Base-by-base conservation (phyloP, 2,113 vertebrate genomes). In the Toxotes chatareus region DNA sequence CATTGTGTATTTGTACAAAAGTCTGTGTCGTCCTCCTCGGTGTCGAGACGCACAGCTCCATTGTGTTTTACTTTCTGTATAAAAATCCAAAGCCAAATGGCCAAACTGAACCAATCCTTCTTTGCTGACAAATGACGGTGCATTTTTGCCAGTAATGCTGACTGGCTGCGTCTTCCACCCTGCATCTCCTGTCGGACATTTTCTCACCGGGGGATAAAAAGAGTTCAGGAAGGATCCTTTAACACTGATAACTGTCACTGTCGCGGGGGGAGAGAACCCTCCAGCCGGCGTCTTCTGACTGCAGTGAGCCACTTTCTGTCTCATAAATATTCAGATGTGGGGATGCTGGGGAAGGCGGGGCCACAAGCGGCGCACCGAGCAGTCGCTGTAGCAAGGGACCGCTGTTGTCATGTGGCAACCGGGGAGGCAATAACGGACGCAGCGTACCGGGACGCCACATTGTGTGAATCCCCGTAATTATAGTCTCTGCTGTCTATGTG, bases 321-420 rank as follows among this genome's bases (percentile, higher is more conserved):
- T 91, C 86, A 94, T 94, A 83, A 93, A 95, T 95, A 94, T 95
- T 93, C 93, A 94, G 68, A 64, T 57, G 57, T 46, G 72, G 63
- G 84, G 81, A 85, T n/a, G 59, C 69, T 16, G 46, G 63, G 19
- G 76, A 59, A 19, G 77, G 76, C 1, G 69, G 79, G 84, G 76
- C 47, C 56, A 53, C 66, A 21, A 62, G 75, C 38, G 12, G 23
- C n/a, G 0, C 61, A 36, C 73, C 44, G 77, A 81, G 73, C 89
- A 75, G 80, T 62, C 67, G 61, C 76, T 34, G 36, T 51, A 49
- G 88, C 64, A 34, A 78, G 73, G 85, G 76, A 85, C 78, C 27
- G 70, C 76, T 40, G 88, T 89, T 90, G 90, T 93, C 90, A 89
- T 81, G 86, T 73, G 84, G 89, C 79, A 83, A 88, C 87, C 57